Evolutionary conservation across 2,888 invertebrate genomes (phyloP).

Genomic region (Cryptus viduatorius): DNA sequence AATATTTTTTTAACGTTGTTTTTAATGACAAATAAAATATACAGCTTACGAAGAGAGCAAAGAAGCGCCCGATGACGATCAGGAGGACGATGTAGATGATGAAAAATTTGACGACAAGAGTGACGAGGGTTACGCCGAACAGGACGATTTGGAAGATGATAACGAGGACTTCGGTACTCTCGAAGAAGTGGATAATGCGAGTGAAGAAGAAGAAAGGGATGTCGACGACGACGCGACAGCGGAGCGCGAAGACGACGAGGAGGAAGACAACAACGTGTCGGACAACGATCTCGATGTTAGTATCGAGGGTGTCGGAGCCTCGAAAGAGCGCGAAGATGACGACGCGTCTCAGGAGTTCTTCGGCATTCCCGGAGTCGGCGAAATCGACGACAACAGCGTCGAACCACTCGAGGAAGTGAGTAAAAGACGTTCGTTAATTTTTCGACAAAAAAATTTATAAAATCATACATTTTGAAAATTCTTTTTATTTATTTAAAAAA

Average conservation of each 20-base stretch:
- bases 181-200: conserved; percentile 73
- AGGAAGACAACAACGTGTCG: conserved; percentile 68
- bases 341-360: conserved; percentile 74
- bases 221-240: conserved; percentile 74
- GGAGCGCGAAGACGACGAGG: conserved; percentile 69
- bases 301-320: conserved; percentile 69
- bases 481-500: not conserved
- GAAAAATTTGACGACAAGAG: conserved; percentile 77
- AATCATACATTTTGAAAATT: not conserved
- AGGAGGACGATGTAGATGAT: conserved; percentile 75
- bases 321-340: conserved; percentile 76
- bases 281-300: conserved; percentile 71
- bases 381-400: conserved; percentile 79
- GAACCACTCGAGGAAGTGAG: conserved; percentile 83
- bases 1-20: no score
- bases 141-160: conserved; percentile 78
- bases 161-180: conserved; percentile 78
- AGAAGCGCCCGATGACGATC: conserved; percentile 74
- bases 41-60: conserved; percentile 66
- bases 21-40: not conserved
- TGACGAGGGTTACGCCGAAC: conserved; percentile 80
- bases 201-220: conserved; percentile 78
- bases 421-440: conserved; percentile 26
- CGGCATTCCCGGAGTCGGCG: conserved; percentile 77
- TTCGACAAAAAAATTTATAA: not conserved